Base-by-base conservation (phyloP, 2,797 vertebrate species). In the Myoxocephalus aenaeus region DNA sequence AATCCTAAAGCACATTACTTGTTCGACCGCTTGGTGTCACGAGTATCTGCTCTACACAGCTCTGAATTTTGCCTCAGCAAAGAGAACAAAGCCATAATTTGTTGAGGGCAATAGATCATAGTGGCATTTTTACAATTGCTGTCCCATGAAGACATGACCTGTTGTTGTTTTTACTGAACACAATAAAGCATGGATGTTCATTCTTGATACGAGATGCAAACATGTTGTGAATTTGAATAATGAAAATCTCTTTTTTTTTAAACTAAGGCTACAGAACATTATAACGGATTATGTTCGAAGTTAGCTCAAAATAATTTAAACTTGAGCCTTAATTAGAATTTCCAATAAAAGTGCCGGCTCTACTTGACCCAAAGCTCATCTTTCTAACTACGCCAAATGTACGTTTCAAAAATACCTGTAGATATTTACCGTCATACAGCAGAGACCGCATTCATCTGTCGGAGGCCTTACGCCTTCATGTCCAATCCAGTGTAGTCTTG, bases 401-500 rank as follows among this genome's bases (percentile, higher is more conserved):
- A 66, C 36, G 13, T 1, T n/a, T 54, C 7, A 11, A 15, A 15
- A 14, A 73, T 54, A 27, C 8, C 32, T 53, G 14, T 5, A 50
- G 57, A 36, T 50, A 36, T 6, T 18, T 2, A 61, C 64, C 40
- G 8, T 48, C 44, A 13, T 42, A 48, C 18, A 18, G 9, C 20
- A 51, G 53, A 72, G 9, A 58, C 42, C 29, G 58, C 59, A 42
- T 25, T 50, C 62, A 20, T 63, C 50, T 56, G 46, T 54, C 18
- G 57, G 57, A 71, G 65, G 5, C 8, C 50, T n/a, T 8, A n/a
- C 1, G 4, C 36, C 68, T 36, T 11, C 20, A 54, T 64, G 66
- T 71, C 51, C 44, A 51, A 22, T 18, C 42, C 58, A 73, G 11
- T 53, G 32, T 29, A 18, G 51, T 77, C 29, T 38, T 1, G 36